These are phyloP conservation scores for Eretmocerus hayati DNA, from an alignment of 2,888 invertebrate species.

Conservation along the genomic window DNA sequence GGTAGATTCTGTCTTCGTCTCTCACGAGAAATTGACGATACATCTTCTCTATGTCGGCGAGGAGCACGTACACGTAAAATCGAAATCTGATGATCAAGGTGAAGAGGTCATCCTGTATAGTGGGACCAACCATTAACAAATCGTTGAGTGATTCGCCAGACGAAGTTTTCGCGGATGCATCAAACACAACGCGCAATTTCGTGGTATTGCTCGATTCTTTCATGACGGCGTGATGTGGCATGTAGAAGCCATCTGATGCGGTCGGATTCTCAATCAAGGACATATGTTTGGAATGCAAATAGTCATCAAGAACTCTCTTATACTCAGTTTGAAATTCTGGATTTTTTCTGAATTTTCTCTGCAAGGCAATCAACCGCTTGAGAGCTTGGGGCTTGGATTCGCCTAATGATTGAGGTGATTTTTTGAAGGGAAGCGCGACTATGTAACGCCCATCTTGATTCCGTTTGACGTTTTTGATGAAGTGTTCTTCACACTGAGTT, in stretches of 20 bases:
- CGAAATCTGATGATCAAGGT: conserved; percentile 26
- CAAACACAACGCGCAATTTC: too few relatives aligned
- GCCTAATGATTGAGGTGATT: conserved; percentile 2
- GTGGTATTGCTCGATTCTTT: conserved; percentile 24
- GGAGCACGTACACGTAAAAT: conserved; percentile 23
- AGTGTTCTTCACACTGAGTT: conserved; percentile 19
- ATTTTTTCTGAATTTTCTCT: conserved; percentile 9
- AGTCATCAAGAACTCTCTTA: conserved; percentile 12
- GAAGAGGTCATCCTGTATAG: conserved; percentile 22
- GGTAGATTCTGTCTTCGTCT: conserved; percentile 24
- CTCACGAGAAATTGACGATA: conserved; percentile 11
- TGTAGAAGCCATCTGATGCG: conserved; percentile 5
- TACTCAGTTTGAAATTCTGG: conserved; percentile 9
- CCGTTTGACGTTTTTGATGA: conserved; percentile 9
- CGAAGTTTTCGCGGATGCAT: conserved; percentile 22
- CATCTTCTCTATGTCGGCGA: conserved; percentile 35
- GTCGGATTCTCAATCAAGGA: not conserved
- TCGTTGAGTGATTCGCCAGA: conserved; percentile 28
- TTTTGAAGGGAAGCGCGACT: conserved; percentile 21
- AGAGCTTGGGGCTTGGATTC: conserved; percentile 16
- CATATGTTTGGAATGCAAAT: conserved; percentile 16
- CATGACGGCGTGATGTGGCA: conserved; percentile 25
- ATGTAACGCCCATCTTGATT: conserved; percentile 18
- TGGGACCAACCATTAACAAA: conserved; percentile 26
- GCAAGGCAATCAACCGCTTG: conserved; percentile 13